phyloP scores from a whole-genome alignment of 2,888 invertebrate genomes.

The Clivina fossor region DNA sequence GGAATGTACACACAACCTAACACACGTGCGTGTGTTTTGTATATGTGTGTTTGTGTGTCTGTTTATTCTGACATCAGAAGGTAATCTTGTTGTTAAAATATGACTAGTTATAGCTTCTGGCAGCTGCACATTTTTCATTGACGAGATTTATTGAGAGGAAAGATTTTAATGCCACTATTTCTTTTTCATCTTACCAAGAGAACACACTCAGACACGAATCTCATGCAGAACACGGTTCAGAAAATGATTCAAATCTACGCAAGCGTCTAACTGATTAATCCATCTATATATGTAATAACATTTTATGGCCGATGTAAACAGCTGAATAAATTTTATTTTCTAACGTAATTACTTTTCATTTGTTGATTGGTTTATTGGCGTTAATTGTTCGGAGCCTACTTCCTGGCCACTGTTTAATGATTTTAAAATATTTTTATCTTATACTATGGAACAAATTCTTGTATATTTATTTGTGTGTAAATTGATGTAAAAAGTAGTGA shows the following conservation, averaged over 20 bases:
- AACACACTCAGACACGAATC: background rate
- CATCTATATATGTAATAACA: background rate
- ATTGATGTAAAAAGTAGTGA: no score
- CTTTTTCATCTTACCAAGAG: conserved; percentile 7
- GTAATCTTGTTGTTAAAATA: conserved; percentile 30
- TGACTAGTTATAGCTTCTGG: conserved; percentile 25
- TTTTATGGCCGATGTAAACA: conserved; percentile 5
- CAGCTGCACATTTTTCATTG: conserved; percentile 28
- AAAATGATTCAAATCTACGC: no score
- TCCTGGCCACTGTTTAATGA: no score
- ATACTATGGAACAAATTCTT: no score
- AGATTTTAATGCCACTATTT: conserved; percentile 12
- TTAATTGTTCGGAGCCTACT: no score
- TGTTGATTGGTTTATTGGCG: no score
- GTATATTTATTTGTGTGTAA: no score
- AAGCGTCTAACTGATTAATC: conserved; percentile 1
- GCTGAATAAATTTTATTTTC: conserved; percentile 2
- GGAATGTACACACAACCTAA: conserved; percentile 15
- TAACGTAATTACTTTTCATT: background rate
- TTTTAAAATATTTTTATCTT: no score
- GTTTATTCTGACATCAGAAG: conserved; percentile 19
- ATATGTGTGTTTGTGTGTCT: background rate
- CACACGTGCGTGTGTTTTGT: conserved; percentile 4
- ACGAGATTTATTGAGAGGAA: conserved; percentile 29
- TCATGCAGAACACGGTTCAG: no score